Evolutionary conservation across 2,113 vertebrate species (phyloP), one percentile per base, ranked within the genome.

Genomic region (Triplophysa tibetana): DNA sequence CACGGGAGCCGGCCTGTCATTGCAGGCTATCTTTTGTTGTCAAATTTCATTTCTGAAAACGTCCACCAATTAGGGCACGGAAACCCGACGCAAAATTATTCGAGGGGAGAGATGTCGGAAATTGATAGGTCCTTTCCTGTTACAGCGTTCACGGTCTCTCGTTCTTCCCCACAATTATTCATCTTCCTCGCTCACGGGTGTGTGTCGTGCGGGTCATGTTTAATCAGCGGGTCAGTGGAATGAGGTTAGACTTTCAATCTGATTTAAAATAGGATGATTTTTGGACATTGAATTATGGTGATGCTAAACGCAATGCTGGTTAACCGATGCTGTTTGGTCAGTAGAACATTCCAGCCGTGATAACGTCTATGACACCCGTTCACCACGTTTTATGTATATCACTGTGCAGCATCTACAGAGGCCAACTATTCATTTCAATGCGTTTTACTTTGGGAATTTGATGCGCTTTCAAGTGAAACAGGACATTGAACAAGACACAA

Each of bases 11-110:
- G 64, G 89, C 89, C 91, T 89, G 89, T 88, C 90, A 90, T 77
- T 88, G 78, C 43, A 89, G 87, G 90, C 86, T 88, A 89, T 92
- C 91, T 89, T 89, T 93, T 94, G 93, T 94, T 94, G 94, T 95
- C 94, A 94, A 91, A 91, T 88, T 90, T 86, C 86, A 88, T 94
- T 93, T 92, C 88, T 79, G 72, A 90, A 94, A 90, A 90, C 88
- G 86, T 91, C 90, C 79, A 91, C 92, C 91, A 89, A 81, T 83
- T 86, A 83, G 79, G 67, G 74, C 86, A 54, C 76, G 12, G 19
- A 75, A 82, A 65, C 75, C 86, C 56, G 54, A 11, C 45, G 72
- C 60, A 43, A 29, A 75, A 83, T 82, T 63, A 82, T 58, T 66
- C 58, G 26, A 24, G 78, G 24, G 60, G 43, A 60, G 33, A 60